Conservation (phyloP, 2,113 vertebrate genomes). For the Terrapene triunguis region DNA sequence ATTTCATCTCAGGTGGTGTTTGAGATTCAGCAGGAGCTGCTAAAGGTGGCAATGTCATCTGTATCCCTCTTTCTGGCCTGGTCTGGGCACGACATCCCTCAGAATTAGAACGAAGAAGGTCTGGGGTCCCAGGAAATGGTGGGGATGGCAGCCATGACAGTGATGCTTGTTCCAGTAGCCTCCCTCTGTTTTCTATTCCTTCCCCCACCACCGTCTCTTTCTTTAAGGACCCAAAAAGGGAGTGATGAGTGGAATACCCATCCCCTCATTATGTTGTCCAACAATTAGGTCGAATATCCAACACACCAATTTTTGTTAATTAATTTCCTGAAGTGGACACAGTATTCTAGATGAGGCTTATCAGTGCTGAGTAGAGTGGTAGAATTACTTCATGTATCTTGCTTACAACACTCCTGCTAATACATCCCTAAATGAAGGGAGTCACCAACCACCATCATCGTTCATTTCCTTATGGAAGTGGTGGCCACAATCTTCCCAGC, state of each 20-base stretch:
- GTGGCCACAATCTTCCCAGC: too few relatives aligned
- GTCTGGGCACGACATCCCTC: background rate
- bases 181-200: too few relatives aligned
- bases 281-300: background rate
- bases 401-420: too few relatives aligned
- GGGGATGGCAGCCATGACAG: background rate
- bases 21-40: background rate
- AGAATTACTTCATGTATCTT: too few relatives aligned
- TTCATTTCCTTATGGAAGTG: too few relatives aligned
- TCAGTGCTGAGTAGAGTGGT: background rate
- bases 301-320: background rate
- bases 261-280: background rate
- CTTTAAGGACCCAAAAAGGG: background rate
- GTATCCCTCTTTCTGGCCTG: background rate
- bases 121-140: background rate
- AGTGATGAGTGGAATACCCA: background rate
- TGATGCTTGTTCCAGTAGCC: too few relatives aligned
- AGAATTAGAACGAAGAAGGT: background rate
- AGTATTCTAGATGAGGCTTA: background rate
- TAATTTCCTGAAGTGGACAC: background rate
- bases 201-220: background rate
- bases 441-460: too few relatives aligned
- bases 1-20: background rate
- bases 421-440: too few relatives aligned
- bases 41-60: background rate